Evolutionary conservation across 2,888 invertebrate species (phyloP).

Genomic region (Smittia sp.): DNA sequence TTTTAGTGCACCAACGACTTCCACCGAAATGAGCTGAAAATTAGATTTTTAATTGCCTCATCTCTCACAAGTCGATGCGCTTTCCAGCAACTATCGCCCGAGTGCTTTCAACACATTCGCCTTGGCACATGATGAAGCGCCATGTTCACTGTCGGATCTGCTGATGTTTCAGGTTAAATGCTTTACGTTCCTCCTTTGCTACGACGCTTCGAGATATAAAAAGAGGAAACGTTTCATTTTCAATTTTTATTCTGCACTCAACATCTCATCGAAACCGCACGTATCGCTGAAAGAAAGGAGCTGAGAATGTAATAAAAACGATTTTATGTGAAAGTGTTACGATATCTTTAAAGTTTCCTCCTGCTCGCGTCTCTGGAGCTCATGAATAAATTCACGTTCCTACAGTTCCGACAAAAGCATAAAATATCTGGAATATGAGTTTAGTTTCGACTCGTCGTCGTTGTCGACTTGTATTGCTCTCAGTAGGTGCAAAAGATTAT

Average conservation of each 20-base stretch:
- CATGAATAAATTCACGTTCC: constrained; percentile 38
- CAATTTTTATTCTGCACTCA: constrained; percentile 35
- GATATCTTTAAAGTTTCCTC: constrained; percentile 30
- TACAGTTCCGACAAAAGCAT: constrained; percentile 12
- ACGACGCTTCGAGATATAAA: not conserved
- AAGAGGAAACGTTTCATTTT: constrained; percentile 30
- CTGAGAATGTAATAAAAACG: constrained; percentile 39
- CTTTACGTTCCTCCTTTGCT: not conserved
- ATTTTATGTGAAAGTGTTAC: constrained; percentile 37
- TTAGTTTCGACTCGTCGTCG: constrained; percentile 5
- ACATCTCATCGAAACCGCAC: constrained; percentile 38
- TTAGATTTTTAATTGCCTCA: constrained; percentile 36
- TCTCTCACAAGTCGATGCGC: not conserved
- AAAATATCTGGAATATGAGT: constrained; percentile 23
- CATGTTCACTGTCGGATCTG: not conserved
- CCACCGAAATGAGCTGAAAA: constrained; percentile 6
- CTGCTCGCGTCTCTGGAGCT: not conserved
- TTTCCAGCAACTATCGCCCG: not conserved
- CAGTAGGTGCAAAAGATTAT: not conserved
- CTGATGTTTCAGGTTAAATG: constrained; percentile 32
- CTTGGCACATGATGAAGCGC: not conserved
- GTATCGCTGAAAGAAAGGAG: constrained; percentile 21
- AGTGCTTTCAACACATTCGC: not conserved
- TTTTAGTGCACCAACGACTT: not conserved
- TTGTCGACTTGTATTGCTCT: not conserved